phyloP scores from a whole-genome alignment of 2,113 vertebrate genomes.

The Solea solea region DNA sequence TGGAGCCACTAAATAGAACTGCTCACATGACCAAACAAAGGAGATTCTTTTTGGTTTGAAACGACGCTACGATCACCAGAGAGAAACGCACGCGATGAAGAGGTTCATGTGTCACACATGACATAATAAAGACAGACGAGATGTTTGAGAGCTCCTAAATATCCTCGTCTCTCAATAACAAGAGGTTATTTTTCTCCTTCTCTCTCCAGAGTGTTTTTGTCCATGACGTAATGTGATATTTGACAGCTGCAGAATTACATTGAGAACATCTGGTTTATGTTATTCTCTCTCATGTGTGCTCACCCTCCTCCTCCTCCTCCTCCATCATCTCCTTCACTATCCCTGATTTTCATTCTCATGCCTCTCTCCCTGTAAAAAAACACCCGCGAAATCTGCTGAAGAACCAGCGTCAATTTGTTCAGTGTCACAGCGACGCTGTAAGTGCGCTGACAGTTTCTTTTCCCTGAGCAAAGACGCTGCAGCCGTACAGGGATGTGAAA shows the following conservation, averaged over 20 bases:
- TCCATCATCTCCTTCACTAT: not conserved
- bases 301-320: not conserved
- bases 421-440: not conserved
- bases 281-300: slow-evolving; percentile 10
- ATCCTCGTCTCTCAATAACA: slow-evolving; percentile 37
- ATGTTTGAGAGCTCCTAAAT: slow-evolving; percentile 50
- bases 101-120: not conserved
- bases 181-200: slow-evolving; percentile 1
- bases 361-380: not conserved
- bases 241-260: slow-evolving; percentile 50
- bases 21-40: slow-evolving; percentile 49
- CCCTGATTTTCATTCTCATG: slow-evolving; percentile 24
- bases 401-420: not conserved
- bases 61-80: too few relatives aligned
- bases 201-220: slow-evolving; percentile 1
- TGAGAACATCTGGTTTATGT: slow-evolving; percentile 62
- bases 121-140: slow-evolving; percentile 39
- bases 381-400: slow-evolving; percentile 4
- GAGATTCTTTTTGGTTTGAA: slow-evolving; percentile 3
- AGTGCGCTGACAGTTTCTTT: not conserved
- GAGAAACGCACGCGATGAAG: not conserved
- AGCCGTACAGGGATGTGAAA: not conserved
- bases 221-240: slow-evolving; percentile 57
- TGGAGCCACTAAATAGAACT: slow-evolving; percentile 61
- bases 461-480: not conserved